Evolutionary conservation across 2,113 vertebrate genomes (phyloP), one percentile per base, ranked within the genome.

Genomic region (Boleophthalmus pectinirostris): DNA sequence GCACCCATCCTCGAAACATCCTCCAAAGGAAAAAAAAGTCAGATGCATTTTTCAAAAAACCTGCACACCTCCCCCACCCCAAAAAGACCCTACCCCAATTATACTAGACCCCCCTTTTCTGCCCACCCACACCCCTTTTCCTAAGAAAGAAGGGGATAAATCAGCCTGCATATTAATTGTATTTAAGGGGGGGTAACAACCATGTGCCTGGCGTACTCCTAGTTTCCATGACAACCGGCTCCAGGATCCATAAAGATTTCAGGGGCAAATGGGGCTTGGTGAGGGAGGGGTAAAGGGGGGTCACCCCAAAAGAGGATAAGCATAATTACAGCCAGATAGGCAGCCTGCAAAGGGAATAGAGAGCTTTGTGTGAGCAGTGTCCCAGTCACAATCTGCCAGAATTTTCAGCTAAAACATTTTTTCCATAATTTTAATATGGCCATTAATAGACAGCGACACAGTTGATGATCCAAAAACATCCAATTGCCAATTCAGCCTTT

Each of bases 221-320:
- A 80, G 92, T 93, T 91, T 92, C 92, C 87, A 92, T 93, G 90
- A 89, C 90, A 87, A 93, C 90, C 29, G 33, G 75, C 82, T 85
- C 29, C 79, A 72, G 86, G 86, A 88, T 90, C 85, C 87, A 87
- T 88, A 91, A 91, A 90, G 91, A 91, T 90, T 92, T 89, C 74
- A 86, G 85, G 87, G 89, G 81, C 85, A 88, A 90, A 87, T 83
- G 80, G 87, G 79, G 75, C 75, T 83, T 58, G 56, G 56, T 58
- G 56, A 68, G 77, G 81, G 73, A 81, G 81, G 61, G 61, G 33
- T 61, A 61, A 38, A 38, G 61, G 61, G 61, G 86, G 76, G 70
- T 85, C 77, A 81, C 83, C 87, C 85, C 80, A 90, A 85, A 87
- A 91, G 81, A 87, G 88, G 87, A 90, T 89, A 87, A 89, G 83